Evolutionary conservation across 2,888 invertebrate species (phyloP).

Genomic region (Dione juno): DNA sequence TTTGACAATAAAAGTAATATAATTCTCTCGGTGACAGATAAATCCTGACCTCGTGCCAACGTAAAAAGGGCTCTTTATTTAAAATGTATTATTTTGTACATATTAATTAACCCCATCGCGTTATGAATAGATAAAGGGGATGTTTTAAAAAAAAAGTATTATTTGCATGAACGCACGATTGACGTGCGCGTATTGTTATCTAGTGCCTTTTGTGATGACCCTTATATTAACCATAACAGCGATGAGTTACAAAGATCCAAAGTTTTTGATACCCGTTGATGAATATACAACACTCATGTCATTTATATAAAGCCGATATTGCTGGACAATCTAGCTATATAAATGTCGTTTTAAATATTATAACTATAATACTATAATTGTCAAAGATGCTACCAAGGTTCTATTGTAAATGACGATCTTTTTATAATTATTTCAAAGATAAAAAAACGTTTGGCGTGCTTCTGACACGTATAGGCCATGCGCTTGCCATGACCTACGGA

Average conservation of each 20-base stretch:
- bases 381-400: slow-evolving; percentile 83
- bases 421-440: slow-evolving; percentile 81
- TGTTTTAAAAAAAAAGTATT: slow-evolving; percentile 81
- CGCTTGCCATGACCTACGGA: slow-evolving; percentile 81
- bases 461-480: slow-evolving; percentile 78
- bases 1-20: slow-evolving; percentile 74
- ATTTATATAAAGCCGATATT: slow-evolving; percentile 62
- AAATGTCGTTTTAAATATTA: slow-evolving; percentile 59
- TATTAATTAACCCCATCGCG: slow-evolving; percentile 83
- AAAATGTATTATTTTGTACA: slow-evolving; percentile 80
- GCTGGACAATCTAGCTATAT: slow-evolving; percentile 50
- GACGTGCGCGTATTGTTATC: slow-evolving; percentile 82
- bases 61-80: slow-evolving; percentile 76
- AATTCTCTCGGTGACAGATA: slow-evolving; percentile 79
- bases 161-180: slow-evolving; percentile 83
- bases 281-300: slow-evolving; percentile 59
- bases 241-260: slow-evolving; percentile 57
- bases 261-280: slow-evolving; percentile 50
- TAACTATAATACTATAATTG: slow-evolving; percentile 79
- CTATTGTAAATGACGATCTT: slow-evolving; percentile 79
- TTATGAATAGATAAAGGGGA: slow-evolving; percentile 78
- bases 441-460: slow-evolving; percentile 83
- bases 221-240: slow-evolving; percentile 74
- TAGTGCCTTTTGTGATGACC: slow-evolving; percentile 83
- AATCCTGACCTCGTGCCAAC: slow-evolving; percentile 78